A percentile compares a stretch with the other conserved stretches of the same genome.
Conservation (phyloP, 2,797 vertebrate species). For the Sebastiscus albofasciatus region DNA sequence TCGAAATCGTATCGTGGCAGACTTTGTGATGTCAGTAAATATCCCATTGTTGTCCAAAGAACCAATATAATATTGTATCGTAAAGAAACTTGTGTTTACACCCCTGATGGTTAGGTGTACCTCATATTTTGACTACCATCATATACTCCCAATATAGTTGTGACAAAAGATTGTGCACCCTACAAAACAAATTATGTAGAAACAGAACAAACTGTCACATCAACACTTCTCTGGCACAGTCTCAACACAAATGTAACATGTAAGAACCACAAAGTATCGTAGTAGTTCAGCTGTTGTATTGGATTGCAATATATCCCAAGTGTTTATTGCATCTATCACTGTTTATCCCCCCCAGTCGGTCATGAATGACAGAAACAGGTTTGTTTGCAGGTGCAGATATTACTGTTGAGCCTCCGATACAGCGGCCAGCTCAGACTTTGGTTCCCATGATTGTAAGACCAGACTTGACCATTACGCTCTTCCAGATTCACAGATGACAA, state of each 20-base stretch:
- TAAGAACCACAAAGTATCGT: neutral
- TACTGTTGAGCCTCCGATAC: conserved; percentile 5
- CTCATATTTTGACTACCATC: neutral
- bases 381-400: conserved; percentile 44
- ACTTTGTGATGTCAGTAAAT: too few species aligned
- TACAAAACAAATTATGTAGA: neutral
- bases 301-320: neutral
- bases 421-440: conserved; percentile 34
- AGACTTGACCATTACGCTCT: conserved; percentile 16
- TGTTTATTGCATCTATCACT: conserved; percentile 22
- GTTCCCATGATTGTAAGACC: conserved; percentile 41
- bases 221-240: neutral
- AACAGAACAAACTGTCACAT: neutral
- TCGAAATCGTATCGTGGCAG: too few species aligned
- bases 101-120: too few species aligned
- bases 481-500: conserved; percentile 59
- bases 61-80: too few species aligned
- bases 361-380: conserved; percentile 38
- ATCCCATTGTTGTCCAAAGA: too few species aligned
- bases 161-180: neutral
- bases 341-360: neutral
- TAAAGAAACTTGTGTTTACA: too few species aligned
- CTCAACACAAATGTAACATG: too few species aligned
- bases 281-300: neutral
- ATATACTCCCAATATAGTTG: neutral